phyloP scores from a whole-genome alignment of 2,113 vertebrate genomes.

The Myotis lucifugus region DNA sequence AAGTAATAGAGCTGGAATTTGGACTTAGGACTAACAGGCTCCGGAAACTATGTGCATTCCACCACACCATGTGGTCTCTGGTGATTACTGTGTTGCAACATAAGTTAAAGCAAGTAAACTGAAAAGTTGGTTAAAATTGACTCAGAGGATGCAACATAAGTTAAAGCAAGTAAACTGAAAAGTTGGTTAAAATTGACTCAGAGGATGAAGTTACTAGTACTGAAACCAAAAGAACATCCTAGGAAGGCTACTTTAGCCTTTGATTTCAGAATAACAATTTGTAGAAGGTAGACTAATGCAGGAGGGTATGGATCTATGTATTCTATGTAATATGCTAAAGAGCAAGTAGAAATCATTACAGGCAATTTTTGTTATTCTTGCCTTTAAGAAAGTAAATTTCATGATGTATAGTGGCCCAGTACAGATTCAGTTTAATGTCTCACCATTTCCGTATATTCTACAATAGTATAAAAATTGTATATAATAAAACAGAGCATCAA shows the following conservation, averaged over 20 bases:
- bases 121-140: conserved; percentile 22
- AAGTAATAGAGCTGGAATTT: conserved; percentile 61
- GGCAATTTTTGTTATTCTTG: neutral
- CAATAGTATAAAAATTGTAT: conserved; percentile 7
- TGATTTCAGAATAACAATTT: conserved; percentile 18
- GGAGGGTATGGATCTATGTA: neutral
- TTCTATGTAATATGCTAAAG: neutral
- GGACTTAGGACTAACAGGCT: conserved; percentile 53
- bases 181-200: conserved; percentile 6
- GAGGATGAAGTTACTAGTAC: neutral
- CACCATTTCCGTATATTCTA: conserved; percentile 32
- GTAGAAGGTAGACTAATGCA: neutral
- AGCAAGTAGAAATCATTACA: neutral
- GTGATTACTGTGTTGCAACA: conserved; percentile 57
- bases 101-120: conserved; percentile 61
- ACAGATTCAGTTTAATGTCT: neutral
- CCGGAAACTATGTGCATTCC: neutral
- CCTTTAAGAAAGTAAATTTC: conserved; percentile 55
- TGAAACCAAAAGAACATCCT: neutral
- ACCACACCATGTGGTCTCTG: neutral
- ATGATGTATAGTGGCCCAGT: neutral
- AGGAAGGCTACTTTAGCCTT: conserved; percentile 31
- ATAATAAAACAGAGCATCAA: conserved; percentile 37
- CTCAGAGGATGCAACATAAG: conserved; percentile 39
- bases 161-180: conserved; percentile 57